Base-by-base conservation (phyloP, 1,140 invertebrate genomes). In the Andrena cerasifolii region DNA sequence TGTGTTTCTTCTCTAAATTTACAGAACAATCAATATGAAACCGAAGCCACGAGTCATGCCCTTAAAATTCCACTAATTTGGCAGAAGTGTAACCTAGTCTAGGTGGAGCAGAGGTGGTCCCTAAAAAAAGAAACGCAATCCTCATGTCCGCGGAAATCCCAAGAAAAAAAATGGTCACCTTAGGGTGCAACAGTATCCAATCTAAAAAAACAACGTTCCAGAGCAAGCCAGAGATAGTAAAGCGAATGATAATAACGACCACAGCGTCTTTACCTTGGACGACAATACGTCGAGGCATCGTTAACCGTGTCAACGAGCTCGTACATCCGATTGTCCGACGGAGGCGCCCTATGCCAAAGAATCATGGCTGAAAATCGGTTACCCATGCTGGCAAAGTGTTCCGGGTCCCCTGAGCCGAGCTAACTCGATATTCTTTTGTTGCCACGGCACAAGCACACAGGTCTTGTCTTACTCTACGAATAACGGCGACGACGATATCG, bases 381-480 rank as follows among this genome's bases (percentile, higher is more conserved):
- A 0, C 49, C 18, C 36, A 40, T 40, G 36, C 10, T 4, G 49
- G 10, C 26, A 8, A 26, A 31, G 63, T 36, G 31, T 65, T 53
- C 65, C 53, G 54, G n/a, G 77, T 54, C 40, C 53, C 68, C 61
- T 33, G 66, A 61, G 62, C 45, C 49, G 53, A 21, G 47, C 40
- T 56, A 67, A 47, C 51, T 59, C 40, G 63, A 49, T 58, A 53
- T 47, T 63, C 49, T n/a, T n/a, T n/a, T 36, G 47, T 78, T 53
- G 49, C 65, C 71, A 67, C 49, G 54, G 65, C 45, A 49, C 76
- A 76, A 58, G 45, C 66, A 73, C 78, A 73, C 78, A 80, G 83
- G 78, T 72, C 62, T n/a, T 53, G 82, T 84, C 83, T 84, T 73
- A 51, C 82, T 74, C 78, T 77, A 85, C 82, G 82, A 68, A 67